Percentiles rank a stretch among this genome's conserved stretches.
Evolutionary conservation across 2,797 vertebrate species (phyloP).

Genomic region (Streptopelia turtur): DNA sequence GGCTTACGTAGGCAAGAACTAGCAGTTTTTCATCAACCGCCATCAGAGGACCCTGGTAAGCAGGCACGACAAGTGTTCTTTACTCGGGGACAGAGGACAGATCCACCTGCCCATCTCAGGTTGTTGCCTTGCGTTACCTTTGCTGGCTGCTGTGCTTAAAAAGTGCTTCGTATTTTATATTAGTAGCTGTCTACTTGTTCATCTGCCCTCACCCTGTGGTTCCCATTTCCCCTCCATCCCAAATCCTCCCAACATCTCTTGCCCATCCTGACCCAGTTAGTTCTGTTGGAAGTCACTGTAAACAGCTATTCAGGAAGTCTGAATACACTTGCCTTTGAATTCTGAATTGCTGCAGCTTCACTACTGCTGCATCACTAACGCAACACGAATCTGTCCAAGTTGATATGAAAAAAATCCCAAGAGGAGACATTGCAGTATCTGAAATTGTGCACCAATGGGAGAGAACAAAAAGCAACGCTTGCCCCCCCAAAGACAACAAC

Average conservation of each 20-base stretch:
- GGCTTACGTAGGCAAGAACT: not conserved
- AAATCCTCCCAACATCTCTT: not conserved
- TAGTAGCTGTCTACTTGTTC: not conserved
- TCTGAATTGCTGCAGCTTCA: not conserved
- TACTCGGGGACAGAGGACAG: not conserved
- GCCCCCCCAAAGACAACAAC: not conserved
- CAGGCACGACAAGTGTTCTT: not conserved
- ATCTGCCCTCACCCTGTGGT: not conserved
- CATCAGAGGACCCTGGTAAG: not conserved
- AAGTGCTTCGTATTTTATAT: not conserved
- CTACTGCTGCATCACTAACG: not conserved
- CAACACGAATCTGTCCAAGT: not conserved
- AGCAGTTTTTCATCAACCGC: not conserved
- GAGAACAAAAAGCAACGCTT: not conserved
- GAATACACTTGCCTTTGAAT: not conserved
- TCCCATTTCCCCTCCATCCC: not conserved
- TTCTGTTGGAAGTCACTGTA: not conserved
- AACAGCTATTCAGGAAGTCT: not conserved
- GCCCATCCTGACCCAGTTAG: not conserved
- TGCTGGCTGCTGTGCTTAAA: not conserved
- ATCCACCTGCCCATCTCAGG: not conserved
- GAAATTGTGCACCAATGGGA: not conserved
- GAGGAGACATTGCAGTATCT: not conserved
- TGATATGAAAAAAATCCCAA: not conserved
- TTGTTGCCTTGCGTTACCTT: not conserved